These are phyloP conservation scores for Streblospio benedicti DNA, from an alignment of 1,140 invertebrate species.

Conservation along the genomic window DNA sequence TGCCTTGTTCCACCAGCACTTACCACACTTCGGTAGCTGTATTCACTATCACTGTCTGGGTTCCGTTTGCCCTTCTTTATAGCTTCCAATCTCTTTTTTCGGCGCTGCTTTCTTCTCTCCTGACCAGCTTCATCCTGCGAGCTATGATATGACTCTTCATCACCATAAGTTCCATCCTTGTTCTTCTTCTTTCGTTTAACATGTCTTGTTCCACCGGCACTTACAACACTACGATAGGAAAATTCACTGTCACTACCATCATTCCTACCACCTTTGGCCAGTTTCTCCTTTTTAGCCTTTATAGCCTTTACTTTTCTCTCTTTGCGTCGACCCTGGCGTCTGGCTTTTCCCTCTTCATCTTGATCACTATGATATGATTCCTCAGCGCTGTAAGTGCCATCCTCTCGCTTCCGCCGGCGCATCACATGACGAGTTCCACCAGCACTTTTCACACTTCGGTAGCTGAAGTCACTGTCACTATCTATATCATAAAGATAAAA, in stretches of 20 bases:
- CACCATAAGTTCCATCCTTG: conserved; percentile 39
- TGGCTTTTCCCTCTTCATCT: conserved; percentile 29
- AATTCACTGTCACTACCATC: conserved; percentile 39
- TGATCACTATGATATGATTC: conserved; percentile 40
- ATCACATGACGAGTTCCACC: conserved; percentile 41
- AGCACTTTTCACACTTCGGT: conserved; percentile 34
- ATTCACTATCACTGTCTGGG: conserved; percentile 28
- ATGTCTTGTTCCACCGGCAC: conserved; percentile 40
- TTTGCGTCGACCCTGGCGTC: conserved; percentile 33
- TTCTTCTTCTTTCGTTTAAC: conserved; percentile 33
- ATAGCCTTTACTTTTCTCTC: conserved; percentile 16
- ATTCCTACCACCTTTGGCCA: conserved; percentile 32
- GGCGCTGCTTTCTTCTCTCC: conserved; percentile 31
- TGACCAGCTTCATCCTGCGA: conserved; percentile 34
- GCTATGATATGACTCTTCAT: conserved; percentile 39
- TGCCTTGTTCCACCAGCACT: conserved; percentile 32
- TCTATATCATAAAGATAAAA: no score
- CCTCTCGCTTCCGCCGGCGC: conserved; percentile 28
- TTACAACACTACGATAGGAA: conserved; percentile 37
- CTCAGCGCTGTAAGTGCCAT: conserved; percentile 38
- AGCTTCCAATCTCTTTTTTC: conserved; percentile 20
- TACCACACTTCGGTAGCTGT: conserved; percentile 34
- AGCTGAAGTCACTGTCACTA: conserved; percentile 7
- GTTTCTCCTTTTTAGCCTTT: conserved; percentile 8
- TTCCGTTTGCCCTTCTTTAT: conserved; percentile 21